Evolutionary conservation across 2,113 vertebrate species (phyloP).

Genomic region (Helogale parvula): DNA sequence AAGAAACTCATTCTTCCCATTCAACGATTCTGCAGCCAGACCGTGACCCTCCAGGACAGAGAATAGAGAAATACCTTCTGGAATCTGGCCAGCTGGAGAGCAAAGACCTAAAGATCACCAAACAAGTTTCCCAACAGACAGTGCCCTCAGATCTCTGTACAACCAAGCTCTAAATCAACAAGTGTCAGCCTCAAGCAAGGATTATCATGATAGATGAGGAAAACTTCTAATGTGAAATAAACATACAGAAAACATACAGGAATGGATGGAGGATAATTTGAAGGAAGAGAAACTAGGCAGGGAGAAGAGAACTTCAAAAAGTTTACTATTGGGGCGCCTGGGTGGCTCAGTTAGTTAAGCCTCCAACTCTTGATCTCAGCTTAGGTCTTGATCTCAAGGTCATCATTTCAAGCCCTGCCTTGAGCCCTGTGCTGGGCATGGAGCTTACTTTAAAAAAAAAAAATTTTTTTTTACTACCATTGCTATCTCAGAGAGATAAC

Average conservation of each 20-base stretch:
- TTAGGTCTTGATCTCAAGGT: too few species aligned
- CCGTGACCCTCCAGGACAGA: not conserved
- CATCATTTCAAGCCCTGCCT: too few species aligned
- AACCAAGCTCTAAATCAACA: not conserved
- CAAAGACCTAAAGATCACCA: not conserved
- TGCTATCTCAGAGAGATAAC: not conserved
- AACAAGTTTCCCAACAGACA: not conserved
- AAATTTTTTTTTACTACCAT: not conserved
- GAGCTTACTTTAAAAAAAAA: too few species aligned
- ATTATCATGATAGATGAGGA: not conserved
- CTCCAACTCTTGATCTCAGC: too few species aligned
- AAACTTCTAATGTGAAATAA: not conserved
- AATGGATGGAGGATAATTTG: not conserved
- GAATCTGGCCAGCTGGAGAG: not conserved
- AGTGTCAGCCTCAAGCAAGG: not conserved
- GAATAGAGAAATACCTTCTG: not conserved
- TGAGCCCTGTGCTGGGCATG: too few species aligned
- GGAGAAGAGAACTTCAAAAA: not conserved
- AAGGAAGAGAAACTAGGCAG: not conserved
- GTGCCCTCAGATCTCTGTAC: not conserved
- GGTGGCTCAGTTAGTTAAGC: too few species aligned
- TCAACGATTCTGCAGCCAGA: not conserved
- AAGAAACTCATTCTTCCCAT: not conserved
- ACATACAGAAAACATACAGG: not conserved
- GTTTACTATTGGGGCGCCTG: not conserved